Evolutionary conservation across 2,888 invertebrate genomes (phyloP).

Genomic region (Tetanocera ferruginea): DNA sequence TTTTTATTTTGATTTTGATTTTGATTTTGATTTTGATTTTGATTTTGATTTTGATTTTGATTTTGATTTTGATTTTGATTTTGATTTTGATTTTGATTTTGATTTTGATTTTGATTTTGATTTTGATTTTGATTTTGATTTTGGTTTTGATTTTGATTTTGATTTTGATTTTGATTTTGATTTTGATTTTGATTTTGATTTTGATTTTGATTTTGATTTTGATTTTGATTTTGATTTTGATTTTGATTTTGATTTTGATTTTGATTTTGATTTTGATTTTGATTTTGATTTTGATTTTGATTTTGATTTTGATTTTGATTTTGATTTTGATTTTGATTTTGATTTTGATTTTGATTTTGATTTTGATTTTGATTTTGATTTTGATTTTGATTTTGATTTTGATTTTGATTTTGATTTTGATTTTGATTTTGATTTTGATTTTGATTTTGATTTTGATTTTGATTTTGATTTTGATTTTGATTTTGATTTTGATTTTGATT

Average conservation of each 20-base stretch:
- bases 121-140: neutral
- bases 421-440: neutral
- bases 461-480: neutral
- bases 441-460: neutral
- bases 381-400: neutral
- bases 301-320: too few species aligned
- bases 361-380: too few species aligned
- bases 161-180: too few species aligned
- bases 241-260: too few species aligned
- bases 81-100: neutral
- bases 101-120: neutral
- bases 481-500: conserved; percentile 36
- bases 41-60: neutral
- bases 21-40: neutral
- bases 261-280: too few species aligned
- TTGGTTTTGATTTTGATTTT: too few species aligned
- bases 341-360: too few species aligned
- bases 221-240: too few species aligned
- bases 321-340: too few species aligned
- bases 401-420: neutral
- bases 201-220: too few species aligned
- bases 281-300: too few species aligned
- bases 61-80: neutral
- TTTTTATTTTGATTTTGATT: neutral
- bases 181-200: too few species aligned